A percentile compares a stretch with the other conserved stretches of the same genome.
Evolutionary conservation across 1,140 invertebrate genomes (phyloP).

Genomic region (Hormaphis cornu): DNA sequence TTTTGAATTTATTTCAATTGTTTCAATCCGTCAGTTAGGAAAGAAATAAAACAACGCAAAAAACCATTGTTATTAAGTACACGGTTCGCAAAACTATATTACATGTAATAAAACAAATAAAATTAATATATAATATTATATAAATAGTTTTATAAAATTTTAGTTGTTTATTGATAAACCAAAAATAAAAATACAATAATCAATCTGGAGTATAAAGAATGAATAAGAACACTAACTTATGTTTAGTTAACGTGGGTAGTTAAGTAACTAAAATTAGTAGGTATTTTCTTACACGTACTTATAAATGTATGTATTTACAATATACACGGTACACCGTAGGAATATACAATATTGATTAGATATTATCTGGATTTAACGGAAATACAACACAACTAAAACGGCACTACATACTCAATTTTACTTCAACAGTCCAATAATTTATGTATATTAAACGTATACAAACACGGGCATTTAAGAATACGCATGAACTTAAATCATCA

Average conservation of each 20-base stretch:
- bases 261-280: conserved; percentile 9
- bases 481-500: not conserved
- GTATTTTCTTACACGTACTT: not conserved
- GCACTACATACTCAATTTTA: not conserved
- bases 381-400: not conserved
- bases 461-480: not conserved
- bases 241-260: not conserved
- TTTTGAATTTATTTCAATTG: no score
- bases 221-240: not conserved
- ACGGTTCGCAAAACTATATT: conserved; percentile 4
- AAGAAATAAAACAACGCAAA: not conserved
- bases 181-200: not conserved
- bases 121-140: not conserved
- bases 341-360: not conserved
- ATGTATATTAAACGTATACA: not conserved
- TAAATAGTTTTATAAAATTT: conserved; percentile 9
- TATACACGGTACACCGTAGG: not conserved
- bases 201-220: not conserved
- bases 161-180: not conserved
- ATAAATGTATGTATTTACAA: conserved; percentile 5
- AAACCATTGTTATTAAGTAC: not conserved
- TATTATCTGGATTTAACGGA: not conserved
- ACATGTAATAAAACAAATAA: not conserved
- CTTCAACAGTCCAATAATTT: not conserved
- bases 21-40: no score